Evolutionary conservation across 2,113 vertebrate genomes (phyloP).

Genomic region (Maylandia zebra): DNA sequence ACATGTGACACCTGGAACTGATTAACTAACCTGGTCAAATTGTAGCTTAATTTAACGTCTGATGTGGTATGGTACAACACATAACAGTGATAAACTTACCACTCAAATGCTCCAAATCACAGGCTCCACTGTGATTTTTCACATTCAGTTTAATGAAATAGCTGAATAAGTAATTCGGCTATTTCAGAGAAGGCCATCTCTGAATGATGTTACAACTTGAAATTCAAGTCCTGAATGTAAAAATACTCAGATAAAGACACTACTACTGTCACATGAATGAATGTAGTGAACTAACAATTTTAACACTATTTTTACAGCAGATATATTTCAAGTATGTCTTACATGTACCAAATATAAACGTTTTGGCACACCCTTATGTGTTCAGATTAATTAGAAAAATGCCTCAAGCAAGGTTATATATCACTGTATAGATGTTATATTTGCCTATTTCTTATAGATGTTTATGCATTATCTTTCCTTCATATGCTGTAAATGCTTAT

Average conservation of each 20-base stretch:
- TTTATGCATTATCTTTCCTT: background rate
- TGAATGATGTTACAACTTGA: background rate
- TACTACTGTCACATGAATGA: background rate
- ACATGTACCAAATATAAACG: background rate
- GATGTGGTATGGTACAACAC: background rate
- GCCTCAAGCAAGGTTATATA: background rate
- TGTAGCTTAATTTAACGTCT: fast-evolving
- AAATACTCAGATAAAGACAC: background rate
- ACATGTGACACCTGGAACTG: background rate
- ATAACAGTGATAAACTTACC: background rate
- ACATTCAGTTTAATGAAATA: background rate
- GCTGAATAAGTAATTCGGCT: background rate
- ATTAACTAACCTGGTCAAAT: background rate
- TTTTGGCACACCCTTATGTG: background rate
- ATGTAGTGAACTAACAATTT: background rate
- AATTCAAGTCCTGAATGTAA: background rate
- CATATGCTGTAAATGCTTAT: background rate
- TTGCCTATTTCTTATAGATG: background rate
- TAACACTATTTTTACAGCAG: background rate
- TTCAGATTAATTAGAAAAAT: background rate
- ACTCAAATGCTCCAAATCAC: background rate
- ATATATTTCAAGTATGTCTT: background rate
- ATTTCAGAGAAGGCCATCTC: background rate
- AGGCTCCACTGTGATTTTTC: background rate
- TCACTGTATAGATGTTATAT: background rate